phyloP scores from a whole-genome alignment of 2,113 vertebrate species.

The Limanda limanda region DNA sequence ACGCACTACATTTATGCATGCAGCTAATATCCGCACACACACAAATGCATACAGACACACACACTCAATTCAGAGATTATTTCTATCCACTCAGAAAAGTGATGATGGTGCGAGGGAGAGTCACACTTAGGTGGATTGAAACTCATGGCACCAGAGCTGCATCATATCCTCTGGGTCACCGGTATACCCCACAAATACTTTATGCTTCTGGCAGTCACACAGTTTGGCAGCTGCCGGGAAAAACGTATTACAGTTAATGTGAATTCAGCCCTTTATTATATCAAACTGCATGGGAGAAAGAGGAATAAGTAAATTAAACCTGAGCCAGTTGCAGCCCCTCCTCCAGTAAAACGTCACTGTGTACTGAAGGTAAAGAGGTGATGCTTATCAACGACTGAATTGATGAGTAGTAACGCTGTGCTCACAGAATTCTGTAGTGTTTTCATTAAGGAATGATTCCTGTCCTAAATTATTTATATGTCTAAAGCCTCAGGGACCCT shows the following conservation, averaged over 20 bases:
- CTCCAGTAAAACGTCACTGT: background rate
- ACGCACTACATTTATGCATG: slow-evolving; percentile 41
- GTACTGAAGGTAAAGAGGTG: background rate
- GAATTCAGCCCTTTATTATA: background rate
- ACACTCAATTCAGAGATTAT: slow-evolving; percentile 24
- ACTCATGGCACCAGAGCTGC: slow-evolving; percentile 11
- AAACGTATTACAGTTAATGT: slow-evolving; percentile 1
- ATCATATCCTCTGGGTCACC: background rate
- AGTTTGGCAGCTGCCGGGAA: slow-evolving; percentile 14
- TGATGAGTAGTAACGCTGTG: background rate
- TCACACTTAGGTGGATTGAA: slow-evolving; percentile 49
- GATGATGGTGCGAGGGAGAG: slow-evolving; percentile 2
- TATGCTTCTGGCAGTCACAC: slow-evolving; percentile 16
- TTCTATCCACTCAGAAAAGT: slow-evolving; percentile 10
- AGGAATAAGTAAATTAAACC: slow-evolving; percentile 1
- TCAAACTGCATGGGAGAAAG: slow-evolving; percentile 1
- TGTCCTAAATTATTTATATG: background rate
- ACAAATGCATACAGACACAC: slow-evolving; percentile 23
- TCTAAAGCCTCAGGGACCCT: background rate
- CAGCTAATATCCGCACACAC: slow-evolving; percentile 22
- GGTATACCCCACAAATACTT: background rate
- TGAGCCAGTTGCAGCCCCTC: background rate
- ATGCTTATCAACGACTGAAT: background rate
- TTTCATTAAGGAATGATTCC: background rate
- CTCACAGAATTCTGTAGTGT: background rate